phyloP scores from a whole-genome alignment of 1,140 invertebrate species.

The Drosophila nigromelanica region DNA sequence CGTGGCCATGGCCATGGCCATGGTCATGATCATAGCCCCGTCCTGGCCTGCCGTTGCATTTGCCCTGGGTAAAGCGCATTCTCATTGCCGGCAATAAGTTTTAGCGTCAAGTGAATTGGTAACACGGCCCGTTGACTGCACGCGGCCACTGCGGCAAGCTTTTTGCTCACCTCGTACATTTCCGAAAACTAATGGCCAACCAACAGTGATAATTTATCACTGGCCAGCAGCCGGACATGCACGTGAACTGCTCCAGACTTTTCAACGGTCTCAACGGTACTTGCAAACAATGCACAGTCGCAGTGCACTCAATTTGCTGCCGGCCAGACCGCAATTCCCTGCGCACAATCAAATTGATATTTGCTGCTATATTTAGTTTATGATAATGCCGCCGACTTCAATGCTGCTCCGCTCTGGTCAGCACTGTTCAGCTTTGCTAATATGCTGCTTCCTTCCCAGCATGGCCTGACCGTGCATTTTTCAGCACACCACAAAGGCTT shows the following conservation, averaged over 20 bases:
- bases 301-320: constrained; percentile 71
- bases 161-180: constrained; percentile 73
- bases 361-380: constrained; percentile 82
- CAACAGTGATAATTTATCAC: constrained; percentile 81
- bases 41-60: constrained; percentile 19
- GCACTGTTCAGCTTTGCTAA: constrained; percentile 37
- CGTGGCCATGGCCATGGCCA: constrained; percentile 32
- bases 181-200: constrained; percentile 77
- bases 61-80: constrained; percentile 65
- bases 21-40: constrained; percentile 20
- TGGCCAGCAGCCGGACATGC: constrained; percentile 77
- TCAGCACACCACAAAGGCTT: constrained; percentile 55
- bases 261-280: constrained; percentile 63
- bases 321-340: constrained; percentile 36
- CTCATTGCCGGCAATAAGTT: constrained; percentile 72
- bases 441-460: constrained; percentile 61
- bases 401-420: constrained; percentile 23
- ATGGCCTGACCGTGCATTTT: constrained; percentile 38
- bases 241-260: constrained; percentile 34
- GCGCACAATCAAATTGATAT: constrained; percentile 79
- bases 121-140: constrained; percentile 32
- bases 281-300: constrained; percentile 65
- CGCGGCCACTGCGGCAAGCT: constrained; percentile 20
- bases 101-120: constrained; percentile 49
- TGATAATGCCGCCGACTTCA: constrained; percentile 74